phyloP scores from a whole-genome alignment of 2,888 invertebrate genomes.

The Meteorus colon region DNA sequence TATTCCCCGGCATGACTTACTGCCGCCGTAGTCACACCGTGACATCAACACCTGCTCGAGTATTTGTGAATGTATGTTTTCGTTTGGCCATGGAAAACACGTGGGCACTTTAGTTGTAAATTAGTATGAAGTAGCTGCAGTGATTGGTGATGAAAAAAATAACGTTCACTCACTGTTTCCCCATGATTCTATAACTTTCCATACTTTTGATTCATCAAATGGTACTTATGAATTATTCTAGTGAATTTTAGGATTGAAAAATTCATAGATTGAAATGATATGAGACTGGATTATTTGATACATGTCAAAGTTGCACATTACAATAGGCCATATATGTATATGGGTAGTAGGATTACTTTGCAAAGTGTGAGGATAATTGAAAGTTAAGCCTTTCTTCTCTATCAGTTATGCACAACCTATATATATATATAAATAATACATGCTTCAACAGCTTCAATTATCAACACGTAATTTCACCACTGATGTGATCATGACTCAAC shows the following conservation, averaged over 20 bases:
- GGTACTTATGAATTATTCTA: too few species aligned
- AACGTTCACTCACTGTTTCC: too few species aligned
- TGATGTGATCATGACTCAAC: constrained; percentile 64
- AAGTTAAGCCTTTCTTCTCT: constrained; percentile 38
- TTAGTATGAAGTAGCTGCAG: too few species aligned
- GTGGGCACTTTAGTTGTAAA: too few species aligned
- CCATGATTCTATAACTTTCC: too few species aligned
- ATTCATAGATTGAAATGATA: not conserved
- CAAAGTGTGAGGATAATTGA: constrained; percentile 32
- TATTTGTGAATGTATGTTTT: constrained; percentile 22
- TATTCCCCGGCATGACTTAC: not conserved
- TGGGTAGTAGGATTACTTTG: constrained; percentile 29
- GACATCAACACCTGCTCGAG: not conserved
- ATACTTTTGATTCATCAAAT: too few species aligned
- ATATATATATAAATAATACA: constrained; percentile 13
- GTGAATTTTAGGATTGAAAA: too few species aligned
- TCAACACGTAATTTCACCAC: constrained; percentile 70
- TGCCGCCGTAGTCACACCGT: not conserved
- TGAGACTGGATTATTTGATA: not conserved
- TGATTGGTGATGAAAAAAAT: too few species aligned
- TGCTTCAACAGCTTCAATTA: constrained; percentile 65
- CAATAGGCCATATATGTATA: not conserved
- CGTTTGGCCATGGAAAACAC: not conserved
- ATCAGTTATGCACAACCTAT: constrained; percentile 2
- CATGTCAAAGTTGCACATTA: not conserved